Conservation (phyloP, 2,113 vertebrate species). For the Alces alces region DNA sequence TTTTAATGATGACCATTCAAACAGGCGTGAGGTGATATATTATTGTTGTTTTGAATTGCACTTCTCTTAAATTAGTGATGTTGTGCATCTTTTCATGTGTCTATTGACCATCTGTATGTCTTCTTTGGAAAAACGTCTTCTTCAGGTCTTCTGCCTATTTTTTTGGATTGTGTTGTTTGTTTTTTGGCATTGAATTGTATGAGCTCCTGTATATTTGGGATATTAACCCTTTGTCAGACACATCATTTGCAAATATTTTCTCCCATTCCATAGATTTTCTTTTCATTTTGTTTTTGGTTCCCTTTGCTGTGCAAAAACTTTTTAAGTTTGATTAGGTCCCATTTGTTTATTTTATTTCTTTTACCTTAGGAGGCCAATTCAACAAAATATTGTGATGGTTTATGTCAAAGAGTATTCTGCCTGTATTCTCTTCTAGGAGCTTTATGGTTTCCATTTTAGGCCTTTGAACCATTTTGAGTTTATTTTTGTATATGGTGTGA, state of each 20-base stretch:
- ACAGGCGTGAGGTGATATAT: neutral
- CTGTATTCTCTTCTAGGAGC: neutral
- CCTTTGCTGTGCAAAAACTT: neutral
- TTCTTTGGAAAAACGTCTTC: neutral
- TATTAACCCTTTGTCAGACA: neutral
- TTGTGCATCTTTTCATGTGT: neutral
- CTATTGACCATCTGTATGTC: neutral
- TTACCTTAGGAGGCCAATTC: neutral
- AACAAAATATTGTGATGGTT: neutral
- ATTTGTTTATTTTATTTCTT: neutral
- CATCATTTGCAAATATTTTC: neutral
- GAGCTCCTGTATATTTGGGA: neutral
- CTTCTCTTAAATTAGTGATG: neutral
- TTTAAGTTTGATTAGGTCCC: neutral
- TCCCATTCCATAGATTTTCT: neutral
- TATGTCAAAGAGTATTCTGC: neutral
- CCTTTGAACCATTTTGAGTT: neutral
- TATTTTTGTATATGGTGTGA: neutral
- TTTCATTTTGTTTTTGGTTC: neutral
- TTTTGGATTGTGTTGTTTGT: neutral
- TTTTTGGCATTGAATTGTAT: neutral
- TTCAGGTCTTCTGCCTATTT: neutral
- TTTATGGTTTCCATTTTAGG: neutral
- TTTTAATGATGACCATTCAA: neutral
- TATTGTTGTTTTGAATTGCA: neutral